These are phyloP conservation scores for Drosophila eohydei DNA, from an alignment of 2,888 invertebrate species.

Conservation along the genomic window DNA sequence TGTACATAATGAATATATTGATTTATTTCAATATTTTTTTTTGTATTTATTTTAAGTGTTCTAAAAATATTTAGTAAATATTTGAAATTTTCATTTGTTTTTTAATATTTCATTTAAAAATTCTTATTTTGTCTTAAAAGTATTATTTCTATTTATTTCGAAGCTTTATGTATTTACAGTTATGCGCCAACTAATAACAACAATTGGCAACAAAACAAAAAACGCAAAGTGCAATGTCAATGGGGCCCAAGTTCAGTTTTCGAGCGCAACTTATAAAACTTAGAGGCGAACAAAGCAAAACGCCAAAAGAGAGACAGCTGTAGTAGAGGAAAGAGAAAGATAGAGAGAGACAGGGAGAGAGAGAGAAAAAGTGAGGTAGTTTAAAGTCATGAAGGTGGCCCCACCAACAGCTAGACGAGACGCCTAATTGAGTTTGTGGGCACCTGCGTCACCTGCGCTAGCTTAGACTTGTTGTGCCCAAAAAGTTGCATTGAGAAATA, in stretches of 20 bases:
- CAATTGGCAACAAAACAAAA: constrained; percentile 22
- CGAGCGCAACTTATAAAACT: constrained; percentile 29
- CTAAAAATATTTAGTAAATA: no score
- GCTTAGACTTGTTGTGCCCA: constrained; percentile 39
- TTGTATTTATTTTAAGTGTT: no score
- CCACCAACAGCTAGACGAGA: constrained; percentile 39
- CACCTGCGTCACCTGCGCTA: constrained; percentile 14
- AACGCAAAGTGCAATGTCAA: constrained; percentile 44
- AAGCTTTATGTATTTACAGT: constrained; percentile 3
- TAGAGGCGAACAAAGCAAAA: constrained; percentile 19
- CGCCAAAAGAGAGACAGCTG: constrained; percentile 1
- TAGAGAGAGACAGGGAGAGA: not conserved
- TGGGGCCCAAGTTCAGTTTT: constrained; percentile 26
- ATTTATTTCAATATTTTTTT: no score
- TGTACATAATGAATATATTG: no score
- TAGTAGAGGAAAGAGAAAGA: not conserved
- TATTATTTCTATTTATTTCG: not conserved
- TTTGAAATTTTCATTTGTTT: no score
- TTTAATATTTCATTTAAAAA: no score
- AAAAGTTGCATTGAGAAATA: constrained; percentile 39
- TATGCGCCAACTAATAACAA: constrained; percentile 1
- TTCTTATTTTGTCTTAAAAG: no score
- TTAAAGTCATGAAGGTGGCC: constrained; percentile 25
- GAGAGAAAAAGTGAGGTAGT: not conserved
- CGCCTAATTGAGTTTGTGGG: constrained; percentile 62